A percentile compares a stretch with the other conserved stretches of the same genome.
phyloP scores from a whole-genome alignment of 2,888 invertebrate species.

The Zelleria hepariella region DNA sequence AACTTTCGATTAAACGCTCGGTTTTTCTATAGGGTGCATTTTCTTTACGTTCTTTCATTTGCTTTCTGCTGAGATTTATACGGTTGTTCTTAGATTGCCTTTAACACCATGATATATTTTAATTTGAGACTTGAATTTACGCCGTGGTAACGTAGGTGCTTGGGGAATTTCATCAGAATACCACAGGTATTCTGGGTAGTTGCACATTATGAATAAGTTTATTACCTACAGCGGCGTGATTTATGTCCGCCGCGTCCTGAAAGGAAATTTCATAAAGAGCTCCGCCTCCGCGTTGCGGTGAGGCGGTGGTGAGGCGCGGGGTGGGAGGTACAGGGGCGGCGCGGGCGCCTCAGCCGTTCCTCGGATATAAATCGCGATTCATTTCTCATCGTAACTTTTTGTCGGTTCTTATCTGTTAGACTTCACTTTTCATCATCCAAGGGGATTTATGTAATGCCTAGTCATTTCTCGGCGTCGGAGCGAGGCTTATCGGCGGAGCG shows the following conservation, averaged over 20 bases:
- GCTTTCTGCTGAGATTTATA: neutral
- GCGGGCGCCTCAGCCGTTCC: conserved; percentile 2
- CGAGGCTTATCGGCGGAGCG: conserved; percentile 67
- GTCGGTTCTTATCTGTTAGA: conserved; percentile 74
- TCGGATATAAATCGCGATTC: conserved; percentile 69
- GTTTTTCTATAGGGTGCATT: conserved; percentile 31
- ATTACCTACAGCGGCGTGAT: conserved; percentile 14
- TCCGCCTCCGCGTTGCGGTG: conserved; percentile 12
- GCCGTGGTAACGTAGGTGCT: neutral
- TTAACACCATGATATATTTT: neutral
- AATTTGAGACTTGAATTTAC: neutral
- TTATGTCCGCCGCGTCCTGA: conserved; percentile 19
- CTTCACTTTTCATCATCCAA: conserved; percentile 75
- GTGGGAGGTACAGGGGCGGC: neutral
- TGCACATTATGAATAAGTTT: neutral
- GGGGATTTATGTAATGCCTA: conserved; percentile 75
- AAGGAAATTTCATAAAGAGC: conserved; percentile 15
- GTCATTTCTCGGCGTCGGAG: conserved; percentile 74
- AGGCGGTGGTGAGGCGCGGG: conserved; percentile 16
- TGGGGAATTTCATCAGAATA: neutral
- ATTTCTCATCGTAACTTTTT: conserved; percentile 75
- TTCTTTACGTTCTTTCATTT: conserved; percentile 24
- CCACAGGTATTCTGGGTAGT: neutral
- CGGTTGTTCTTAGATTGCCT: neutral
- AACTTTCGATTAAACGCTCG: conserved; percentile 65